Evolutionary conservation across 2,113 vertebrate genomes (phyloP).

Genomic region (Rousettus leschenaultii): DNA sequence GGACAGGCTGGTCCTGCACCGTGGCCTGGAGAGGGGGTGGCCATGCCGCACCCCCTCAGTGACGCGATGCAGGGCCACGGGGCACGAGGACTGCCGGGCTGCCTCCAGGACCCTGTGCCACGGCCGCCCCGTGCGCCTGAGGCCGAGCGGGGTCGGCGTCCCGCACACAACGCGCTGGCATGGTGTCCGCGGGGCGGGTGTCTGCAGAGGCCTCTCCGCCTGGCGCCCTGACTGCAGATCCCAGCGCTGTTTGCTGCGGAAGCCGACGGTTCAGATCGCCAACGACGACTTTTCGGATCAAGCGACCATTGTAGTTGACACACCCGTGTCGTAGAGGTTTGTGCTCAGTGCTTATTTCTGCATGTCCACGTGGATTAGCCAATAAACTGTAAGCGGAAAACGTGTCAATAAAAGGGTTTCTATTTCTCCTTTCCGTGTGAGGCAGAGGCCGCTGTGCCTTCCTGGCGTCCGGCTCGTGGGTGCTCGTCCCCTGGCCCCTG

Average conservation of each 20-base stretch:
- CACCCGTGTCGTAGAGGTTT: conserved; percentile 85
- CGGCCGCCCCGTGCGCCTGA: no score
- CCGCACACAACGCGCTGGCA: conserved; percentile 82
- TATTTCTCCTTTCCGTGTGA: conserved; percentile 78
- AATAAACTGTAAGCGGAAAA: conserved; percentile 91
- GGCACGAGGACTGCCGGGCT: conserved; percentile 62
- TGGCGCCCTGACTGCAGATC: conserved; percentile 78
- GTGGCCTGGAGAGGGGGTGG: conserved; percentile 47
- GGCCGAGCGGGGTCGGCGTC: no score
- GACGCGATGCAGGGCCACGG: conserved; percentile 12
- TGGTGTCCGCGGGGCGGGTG: conserved; percentile 81
- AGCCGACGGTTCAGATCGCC: conserved; percentile 65
- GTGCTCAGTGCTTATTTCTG: conserved; percentile 91
- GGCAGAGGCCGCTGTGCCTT: conserved; percentile 48
- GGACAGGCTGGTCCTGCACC: conserved; percentile 63
- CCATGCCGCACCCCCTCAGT: conserved; percentile 26
- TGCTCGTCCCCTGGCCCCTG: background rate
- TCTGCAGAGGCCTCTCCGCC: conserved; percentile 83
- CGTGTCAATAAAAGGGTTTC: conserved; percentile 84
- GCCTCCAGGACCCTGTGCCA: conserved; percentile 43
- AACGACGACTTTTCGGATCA: conserved; percentile 70
- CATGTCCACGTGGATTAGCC: conserved; percentile 94
- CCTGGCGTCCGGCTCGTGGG: background rate
- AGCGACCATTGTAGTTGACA: conserved; percentile 80
- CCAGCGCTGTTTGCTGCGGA: conserved; percentile 75